These are phyloP conservation scores for Eptesicus fuscus DNA, from an alignment of 2,113 vertebrate genomes.

Conservation along the genomic window DNA sequence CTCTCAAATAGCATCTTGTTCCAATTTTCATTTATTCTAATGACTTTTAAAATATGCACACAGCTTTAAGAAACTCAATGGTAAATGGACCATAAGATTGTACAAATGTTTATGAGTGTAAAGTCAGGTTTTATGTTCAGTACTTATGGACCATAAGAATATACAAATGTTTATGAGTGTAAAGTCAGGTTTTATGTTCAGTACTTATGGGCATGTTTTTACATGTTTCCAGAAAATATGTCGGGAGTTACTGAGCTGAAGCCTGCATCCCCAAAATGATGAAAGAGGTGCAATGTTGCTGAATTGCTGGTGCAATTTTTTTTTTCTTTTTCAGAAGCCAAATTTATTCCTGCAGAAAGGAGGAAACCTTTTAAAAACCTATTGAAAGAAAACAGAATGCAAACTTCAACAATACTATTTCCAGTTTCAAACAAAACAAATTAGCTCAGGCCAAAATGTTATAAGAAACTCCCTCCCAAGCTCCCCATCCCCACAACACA, in stretches of 20 bases:
- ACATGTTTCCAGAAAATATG: constrained; percentile 45
- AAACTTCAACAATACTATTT: constrained; percentile 41
- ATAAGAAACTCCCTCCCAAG: background rate
- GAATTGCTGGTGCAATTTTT: background rate
- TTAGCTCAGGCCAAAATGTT: background rate
- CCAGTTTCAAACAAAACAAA: constrained; percentile 53
- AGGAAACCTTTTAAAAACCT: background rate
- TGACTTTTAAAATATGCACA: constrained; percentile 6
- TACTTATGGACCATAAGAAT: background rate
- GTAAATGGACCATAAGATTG: background rate
- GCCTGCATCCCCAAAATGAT: constrained; percentile 2
- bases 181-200: constrained; percentile 24
- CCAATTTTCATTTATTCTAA: constrained; percentile 25
- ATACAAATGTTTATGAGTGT: constrained; percentile 16
- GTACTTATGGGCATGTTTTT: constrained; percentile 26
- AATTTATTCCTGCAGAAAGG: constrained; percentile 50
- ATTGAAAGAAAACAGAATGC: constrained; percentile 37
- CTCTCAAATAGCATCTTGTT: constrained; percentile 13
- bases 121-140: constrained; percentile 19
- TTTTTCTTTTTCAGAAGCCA: constrained; percentile 30
- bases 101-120: constrained; percentile 25
- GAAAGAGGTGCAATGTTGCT: background rate
- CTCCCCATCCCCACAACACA: accelerated
- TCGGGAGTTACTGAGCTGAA: constrained; percentile 23
- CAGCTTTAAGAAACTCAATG: constrained; percentile 31